Base-by-base conservation (phyloP, 2,888 invertebrate genomes). In the Philereme vetulata region DNA sequence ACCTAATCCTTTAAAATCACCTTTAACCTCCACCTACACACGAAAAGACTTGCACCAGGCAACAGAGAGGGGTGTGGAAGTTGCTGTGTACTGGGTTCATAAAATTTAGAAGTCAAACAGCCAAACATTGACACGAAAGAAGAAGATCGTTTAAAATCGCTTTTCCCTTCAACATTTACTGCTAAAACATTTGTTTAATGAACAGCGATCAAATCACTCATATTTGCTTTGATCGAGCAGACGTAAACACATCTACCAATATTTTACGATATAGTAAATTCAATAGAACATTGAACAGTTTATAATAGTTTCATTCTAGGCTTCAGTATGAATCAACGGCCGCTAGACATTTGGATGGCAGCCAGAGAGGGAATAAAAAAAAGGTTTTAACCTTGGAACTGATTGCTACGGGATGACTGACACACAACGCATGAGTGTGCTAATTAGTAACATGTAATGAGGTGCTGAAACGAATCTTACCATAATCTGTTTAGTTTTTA, bases 321-420 rank as follows among this genome's bases (percentile, higher is more conserved):
- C 66, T 45, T 34, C 56, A 56, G 65, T 63, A 75, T 84, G 84
- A 85, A 84, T 86, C 85, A 85, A 81, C 80, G 81, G 72, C 76
- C 74, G 74, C 70, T 67, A 72, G 72, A 74, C 74, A 71, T 73
- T 80, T 87, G 88, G 87, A 78, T 57, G 42, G 34, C 51, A 61
- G 84, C 87, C 87, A 87, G 73, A 56, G 61, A 68, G 38, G 74
- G 72, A 74, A 72, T 72, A 77, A 79, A 77, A 75, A 66, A 71
- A 65, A 62, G 63, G 49, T 47, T 10, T 44, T 68, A 72, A 75
- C 78, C 80, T 80, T 80, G 80, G 56, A 63, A 78, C 73, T 62
- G 68, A 74, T 75, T 79, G 66, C 60, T 64, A 64, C 59, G 33
- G 62, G 52, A 49, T 68, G 51, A 61, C 54, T 62, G 62, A 64